Evolutionary conservation across 2,888 invertebrate species (phyloP).

Genomic region (Andrena hattorfiana): DNA sequence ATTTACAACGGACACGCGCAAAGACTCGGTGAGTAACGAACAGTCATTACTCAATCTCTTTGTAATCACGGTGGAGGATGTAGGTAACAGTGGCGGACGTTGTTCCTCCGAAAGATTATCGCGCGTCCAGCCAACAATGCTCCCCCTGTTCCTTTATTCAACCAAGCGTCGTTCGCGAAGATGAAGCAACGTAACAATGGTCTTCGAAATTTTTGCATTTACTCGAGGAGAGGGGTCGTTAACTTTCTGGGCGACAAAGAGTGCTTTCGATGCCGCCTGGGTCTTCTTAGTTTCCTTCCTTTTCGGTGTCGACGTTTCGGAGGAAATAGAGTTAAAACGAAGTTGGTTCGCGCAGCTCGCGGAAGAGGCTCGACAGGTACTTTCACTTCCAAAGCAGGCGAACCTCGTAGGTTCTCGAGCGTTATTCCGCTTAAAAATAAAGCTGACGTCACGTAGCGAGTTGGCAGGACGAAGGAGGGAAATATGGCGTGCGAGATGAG

Average conservation of each 20-base stretch:
- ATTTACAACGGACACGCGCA: slow-evolving; percentile 83
- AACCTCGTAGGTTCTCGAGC: slow-evolving; percentile 60
- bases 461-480: slow-evolving; percentile 15
- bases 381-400: slow-evolving; percentile 67
- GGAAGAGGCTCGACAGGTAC: slow-evolving; percentile 65
- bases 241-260: neutral
- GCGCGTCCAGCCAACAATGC: neutral
- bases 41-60: slow-evolving; percentile 28
- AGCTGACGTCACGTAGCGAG: slow-evolving; percentile 53
- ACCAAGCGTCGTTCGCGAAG: neutral
- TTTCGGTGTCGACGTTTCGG: neutral
- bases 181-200: neutral
- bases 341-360: slow-evolving; percentile 47
- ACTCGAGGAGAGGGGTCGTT: neutral
- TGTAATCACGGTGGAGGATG: neutral
- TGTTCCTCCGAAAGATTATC: slow-evolving; percentile 18
- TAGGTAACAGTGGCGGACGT: slow-evolving; percentile 3
- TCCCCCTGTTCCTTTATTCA: slow-evolving; percentile 6
- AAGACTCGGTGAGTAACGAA: slow-evolving; percentile 78
- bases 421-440: slow-evolving; percentile 58
- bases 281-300: too few relatives aligned
- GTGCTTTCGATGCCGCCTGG: too few relatives aligned
- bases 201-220: neutral
- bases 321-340: slow-evolving; percentile 19
- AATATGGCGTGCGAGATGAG: neutral